Evolutionary conservation across 2,888 invertebrate genomes (phyloP).

Genomic region (Cantharis lateralis): DNA sequence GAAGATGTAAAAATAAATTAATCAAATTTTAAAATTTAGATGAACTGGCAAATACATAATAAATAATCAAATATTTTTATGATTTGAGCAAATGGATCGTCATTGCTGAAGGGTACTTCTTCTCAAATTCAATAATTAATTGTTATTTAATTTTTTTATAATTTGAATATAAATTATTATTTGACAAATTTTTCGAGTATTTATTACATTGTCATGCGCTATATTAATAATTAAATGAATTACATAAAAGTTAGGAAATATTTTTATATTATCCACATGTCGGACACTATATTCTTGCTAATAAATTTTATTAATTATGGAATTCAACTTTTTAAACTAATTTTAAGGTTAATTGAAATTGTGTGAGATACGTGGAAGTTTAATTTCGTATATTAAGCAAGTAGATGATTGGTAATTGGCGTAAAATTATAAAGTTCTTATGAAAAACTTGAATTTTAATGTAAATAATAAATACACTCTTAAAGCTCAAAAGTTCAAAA

Average conservation of each 20-base stretch:
- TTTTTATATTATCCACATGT: not conserved
- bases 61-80: too few species aligned
- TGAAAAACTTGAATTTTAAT: not conserved
- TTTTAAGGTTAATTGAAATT: not conserved
- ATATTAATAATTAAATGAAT: not conserved
- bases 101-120: not conserved
- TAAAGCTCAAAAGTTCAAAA: not conserved
- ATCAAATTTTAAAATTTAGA: too few species aligned
- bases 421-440: not conserved
- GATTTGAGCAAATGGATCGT: too few species aligned
- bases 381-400: not conserved
- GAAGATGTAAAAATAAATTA: too few species aligned
- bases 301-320: not conserved
- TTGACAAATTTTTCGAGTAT: not conserved
- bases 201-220: not conserved
- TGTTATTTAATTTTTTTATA: not conserved
- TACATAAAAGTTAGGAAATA: not conserved
- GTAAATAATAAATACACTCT: not conserved
- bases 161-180: too few species aligned
- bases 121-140: not conserved
- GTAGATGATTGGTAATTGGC: not conserved
- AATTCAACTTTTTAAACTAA: not conserved
- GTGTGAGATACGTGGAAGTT: not conserved
- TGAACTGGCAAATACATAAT: too few species aligned
- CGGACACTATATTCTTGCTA: not conserved